Evolutionary conservation across 2,797 vertebrate genomes (phyloP).

Genomic region (Enteromius afrohamiltoni): DNA sequence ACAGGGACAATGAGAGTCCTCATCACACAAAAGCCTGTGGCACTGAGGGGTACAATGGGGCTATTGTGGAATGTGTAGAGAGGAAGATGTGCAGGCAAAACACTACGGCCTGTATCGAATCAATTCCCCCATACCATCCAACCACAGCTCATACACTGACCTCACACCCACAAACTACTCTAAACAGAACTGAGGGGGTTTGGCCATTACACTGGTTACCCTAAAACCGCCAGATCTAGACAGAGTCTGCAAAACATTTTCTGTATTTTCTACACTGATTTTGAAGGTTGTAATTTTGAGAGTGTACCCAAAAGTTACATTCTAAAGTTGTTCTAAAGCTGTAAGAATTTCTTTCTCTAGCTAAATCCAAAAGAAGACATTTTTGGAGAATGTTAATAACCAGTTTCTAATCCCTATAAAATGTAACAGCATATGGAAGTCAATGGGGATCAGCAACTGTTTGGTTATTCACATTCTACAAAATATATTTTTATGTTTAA

Average conservation of each 20-base stretch:
- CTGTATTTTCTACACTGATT: not conserved
- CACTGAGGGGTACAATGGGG: conserved; percentile 73
- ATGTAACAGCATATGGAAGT: not conserved
- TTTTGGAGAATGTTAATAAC: not conserved
- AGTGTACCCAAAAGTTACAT: not conserved
- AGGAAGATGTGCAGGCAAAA: conserved; percentile 72
- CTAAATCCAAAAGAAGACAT: not conserved
- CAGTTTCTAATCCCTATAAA: not conserved
- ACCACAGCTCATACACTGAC: conserved; percentile 33
- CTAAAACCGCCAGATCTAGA: not conserved
- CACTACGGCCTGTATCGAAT: conserved; percentile 75
- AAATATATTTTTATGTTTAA: not conserved
- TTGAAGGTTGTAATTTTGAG: not conserved
- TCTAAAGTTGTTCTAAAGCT: not conserved
- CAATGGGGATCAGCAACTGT: not conserved
- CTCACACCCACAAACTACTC: conserved; percentile 26
- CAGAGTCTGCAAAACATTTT: not conserved
- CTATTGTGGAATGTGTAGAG: conserved; percentile 75
- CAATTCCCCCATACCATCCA: conserved; percentile 64
- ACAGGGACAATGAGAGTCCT: conserved; percentile 66
- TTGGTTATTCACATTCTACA: not conserved
- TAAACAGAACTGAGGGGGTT: conserved; percentile 17
- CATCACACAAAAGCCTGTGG: conserved; percentile 73
- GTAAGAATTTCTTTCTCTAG: not conserved
- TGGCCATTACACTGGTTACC: not conserved